Conservation (phyloP, 2,888 invertebrate species). For the Caenorhabditis angaria region DNA sequence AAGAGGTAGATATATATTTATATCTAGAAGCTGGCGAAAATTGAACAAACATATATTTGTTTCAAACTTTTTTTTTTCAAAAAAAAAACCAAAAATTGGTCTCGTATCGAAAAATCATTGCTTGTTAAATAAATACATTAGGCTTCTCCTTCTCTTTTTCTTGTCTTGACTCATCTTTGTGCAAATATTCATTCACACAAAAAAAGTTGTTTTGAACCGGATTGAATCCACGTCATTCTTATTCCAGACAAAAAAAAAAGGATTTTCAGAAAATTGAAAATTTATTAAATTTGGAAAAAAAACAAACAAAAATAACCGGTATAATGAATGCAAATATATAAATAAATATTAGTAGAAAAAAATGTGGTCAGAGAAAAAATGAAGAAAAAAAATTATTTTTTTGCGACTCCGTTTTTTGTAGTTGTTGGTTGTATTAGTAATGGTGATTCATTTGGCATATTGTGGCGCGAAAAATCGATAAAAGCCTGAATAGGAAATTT, state of each 20-base stretch:
- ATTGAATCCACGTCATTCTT: too few relatives aligned
- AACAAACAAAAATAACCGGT: background rate
- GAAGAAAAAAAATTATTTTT: slow-evolving; percentile 11
- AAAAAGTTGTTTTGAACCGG: background rate
- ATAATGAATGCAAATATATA: background rate
- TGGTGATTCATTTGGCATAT: slow-evolving; percentile 20
- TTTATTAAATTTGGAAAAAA: background rate
- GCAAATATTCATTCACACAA: background rate
- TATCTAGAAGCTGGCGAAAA: too few relatives aligned
- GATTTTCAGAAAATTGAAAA: background rate
- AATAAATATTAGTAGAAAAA: slow-evolving; percentile 14
- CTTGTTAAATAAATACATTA: background rate
- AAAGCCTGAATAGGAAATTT: too few relatives aligned
- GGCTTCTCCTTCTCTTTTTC: too few relatives aligned
- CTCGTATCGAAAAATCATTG: background rate
- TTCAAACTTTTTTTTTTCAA: background rate
- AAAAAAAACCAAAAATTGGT: background rate
- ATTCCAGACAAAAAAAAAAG: too few relatives aligned
- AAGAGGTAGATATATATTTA: background rate
- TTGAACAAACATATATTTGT: background rate
- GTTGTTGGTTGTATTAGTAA: too few relatives aligned
- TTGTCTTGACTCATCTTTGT: background rate
- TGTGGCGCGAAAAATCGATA: slow-evolving; percentile 42
- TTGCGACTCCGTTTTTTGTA: slow-evolving; percentile 15
- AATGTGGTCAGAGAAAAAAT: slow-evolving; percentile 8